A percentile compares a stretch with the other conserved stretches of the same genome.
Conservation (phyloP, 2,888 invertebrate genomes). For the Plagiodera versicolora region DNA sequence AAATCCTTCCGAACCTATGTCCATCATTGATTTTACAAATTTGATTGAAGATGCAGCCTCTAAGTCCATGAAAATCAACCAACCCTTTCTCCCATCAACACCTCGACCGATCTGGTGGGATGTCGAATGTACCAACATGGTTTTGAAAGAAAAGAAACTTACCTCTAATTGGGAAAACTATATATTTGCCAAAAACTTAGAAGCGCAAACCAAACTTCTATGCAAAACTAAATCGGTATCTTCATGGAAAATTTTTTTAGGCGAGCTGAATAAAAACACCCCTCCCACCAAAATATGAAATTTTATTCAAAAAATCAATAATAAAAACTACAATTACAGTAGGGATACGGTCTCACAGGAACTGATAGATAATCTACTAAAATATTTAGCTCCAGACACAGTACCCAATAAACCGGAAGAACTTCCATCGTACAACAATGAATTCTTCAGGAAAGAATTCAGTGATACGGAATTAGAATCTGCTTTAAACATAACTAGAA, state of each 20-base stretch:
- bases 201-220: neutral
- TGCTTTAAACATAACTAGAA: constrained; percentile 7
- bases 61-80: neutral
- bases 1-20: neutral
- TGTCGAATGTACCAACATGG: neutral
- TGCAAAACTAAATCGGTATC: neutral
- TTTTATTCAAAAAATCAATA: constrained; percentile 1
- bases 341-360: no score
- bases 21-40: neutral
- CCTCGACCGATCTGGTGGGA: constrained; percentile 4
- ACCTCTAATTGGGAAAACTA: neutral
- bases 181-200: neutral
- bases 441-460: neutral
- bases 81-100: neutral
- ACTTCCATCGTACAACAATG: neutral
- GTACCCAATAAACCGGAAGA: neutral
- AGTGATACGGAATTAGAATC: constrained; percentile 7
- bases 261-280: neutral
- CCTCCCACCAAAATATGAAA: neutral
- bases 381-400: constrained; percentile 5
- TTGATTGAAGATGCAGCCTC: neutral
- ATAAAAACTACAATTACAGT: neutral
- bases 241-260: neutral
- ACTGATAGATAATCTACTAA: neutral
- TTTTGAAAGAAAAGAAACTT: neutral